Conservation (phyloP, 2,797 vertebrate species). For the Craterocephalus amniculus region DNA sequence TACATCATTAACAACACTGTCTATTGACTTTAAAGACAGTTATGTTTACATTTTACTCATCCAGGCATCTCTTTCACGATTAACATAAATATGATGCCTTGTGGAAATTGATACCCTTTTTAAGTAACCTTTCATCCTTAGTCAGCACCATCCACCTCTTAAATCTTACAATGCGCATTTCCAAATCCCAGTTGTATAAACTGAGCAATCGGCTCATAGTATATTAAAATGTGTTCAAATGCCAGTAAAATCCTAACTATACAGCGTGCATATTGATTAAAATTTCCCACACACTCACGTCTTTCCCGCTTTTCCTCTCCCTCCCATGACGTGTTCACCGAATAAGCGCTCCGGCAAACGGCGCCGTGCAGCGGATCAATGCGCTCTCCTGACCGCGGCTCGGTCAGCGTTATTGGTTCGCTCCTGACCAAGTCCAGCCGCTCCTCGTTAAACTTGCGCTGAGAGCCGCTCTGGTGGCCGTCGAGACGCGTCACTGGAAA, state of each 20-base stretch:
- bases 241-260: slow-evolving; percentile 2
- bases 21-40: not conserved
- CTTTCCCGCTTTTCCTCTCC: slow-evolving; percentile 49
- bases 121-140: slow-evolving; percentile 53
- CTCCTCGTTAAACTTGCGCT: slow-evolving; percentile 51
- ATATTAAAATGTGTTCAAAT: not conserved
- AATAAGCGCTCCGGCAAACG: slow-evolving; percentile 9
- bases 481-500: slow-evolving; percentile 52
- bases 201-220: not conserved
- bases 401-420: not conserved
- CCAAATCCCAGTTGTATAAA: not conserved
- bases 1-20: not conserved
- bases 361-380: slow-evolving; percentile 16
- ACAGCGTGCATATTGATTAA: not conserved
- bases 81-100: slow-evolving; percentile 29
- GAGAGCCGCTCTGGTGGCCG: slow-evolving; percentile 28
- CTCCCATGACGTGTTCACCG: slow-evolving; percentile 51
- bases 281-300: slow-evolving; percentile 65
- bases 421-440: slow-evolving; percentile 44
- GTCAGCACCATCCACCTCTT: not conserved
- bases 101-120: slow-evolving; percentile 28
- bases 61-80: slow-evolving; percentile 26
- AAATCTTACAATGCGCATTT: not conserved
- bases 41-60: slow-evolving; percentile 6
- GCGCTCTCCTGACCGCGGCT: not conserved